These are phyloP conservation scores for Akabosia matsudoensis DNA, from an alignment of 1,140 invertebrate species.

Conservation along the genomic window DNA sequence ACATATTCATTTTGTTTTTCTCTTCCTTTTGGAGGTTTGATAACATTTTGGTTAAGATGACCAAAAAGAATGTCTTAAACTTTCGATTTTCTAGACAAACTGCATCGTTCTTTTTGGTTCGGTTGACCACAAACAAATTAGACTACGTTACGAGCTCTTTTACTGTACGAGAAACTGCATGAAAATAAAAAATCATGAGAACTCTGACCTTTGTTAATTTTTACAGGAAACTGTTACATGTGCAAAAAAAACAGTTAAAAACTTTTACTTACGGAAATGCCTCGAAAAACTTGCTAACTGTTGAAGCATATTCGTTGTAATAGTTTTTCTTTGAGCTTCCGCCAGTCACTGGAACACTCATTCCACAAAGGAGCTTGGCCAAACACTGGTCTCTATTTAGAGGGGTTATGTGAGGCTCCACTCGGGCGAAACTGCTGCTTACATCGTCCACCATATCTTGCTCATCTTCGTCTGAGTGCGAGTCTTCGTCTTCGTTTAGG, in stretches of 20 bases:
- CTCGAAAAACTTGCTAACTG: conserved; percentile 31
- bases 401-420: conserved; percentile 8
- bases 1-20: not conserved
- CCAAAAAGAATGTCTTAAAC: not conserved
- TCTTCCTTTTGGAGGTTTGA: not conserved
- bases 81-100: not conserved
- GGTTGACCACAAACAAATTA: not conserved
- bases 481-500: not conserved
- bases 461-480: conserved; percentile 22
- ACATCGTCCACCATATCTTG: conserved; percentile 21
- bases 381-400: conserved; percentile 29
- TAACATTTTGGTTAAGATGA: not conserved
- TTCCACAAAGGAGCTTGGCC: conserved; percentile 34
- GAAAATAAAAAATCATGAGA: not conserved
- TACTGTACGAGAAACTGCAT: too few relatives aligned
- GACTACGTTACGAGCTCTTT: not conserved
- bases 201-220: not conserved
- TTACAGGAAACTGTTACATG: not conserved
- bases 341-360: conserved; percentile 27
- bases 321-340: conserved; percentile 28
- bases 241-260: not conserved
- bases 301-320: conserved; percentile 27
- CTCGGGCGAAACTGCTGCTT: not conserved
- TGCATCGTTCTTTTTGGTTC: not conserved
- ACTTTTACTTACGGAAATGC: conserved; percentile 31